Evolutionary conservation across 2,888 invertebrate genomes (phyloP), one percentile per base, ranked within the genome.

Genomic region (Limnephilus lunatus): DNA sequence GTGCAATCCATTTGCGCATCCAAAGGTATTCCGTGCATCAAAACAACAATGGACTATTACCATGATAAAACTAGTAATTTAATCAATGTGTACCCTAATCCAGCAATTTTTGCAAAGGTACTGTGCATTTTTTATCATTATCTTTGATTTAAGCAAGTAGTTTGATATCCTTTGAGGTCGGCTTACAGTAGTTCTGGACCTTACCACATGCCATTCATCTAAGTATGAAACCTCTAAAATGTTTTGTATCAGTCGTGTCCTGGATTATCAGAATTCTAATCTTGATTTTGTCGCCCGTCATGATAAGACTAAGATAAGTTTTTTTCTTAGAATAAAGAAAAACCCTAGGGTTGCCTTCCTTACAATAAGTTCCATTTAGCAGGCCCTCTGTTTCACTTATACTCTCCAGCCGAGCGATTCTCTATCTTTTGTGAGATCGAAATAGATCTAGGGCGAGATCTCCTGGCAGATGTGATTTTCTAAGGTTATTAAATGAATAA

Each of bases 11-110:
- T 98, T 94, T 98, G 98, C 94, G 98, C 98, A 95, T 97, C 97
- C 91, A 96, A 98, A 94, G 98, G 98, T 95, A 97, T 99, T 93
- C 99, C 99, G 0, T 98, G 98, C 94, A 96, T 99, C 93, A 97
- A 98, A 94, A 97, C 97, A 2, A 97, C 97, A 94, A 98, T 98
- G 96, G 97, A 98, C 94, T 96, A 97, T 91, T 94, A 95, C 44
- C 96, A 96, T 94, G 95, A 95, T 94, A 95, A 96, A 80, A 95
- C 96, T 93, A 96, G 96, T 95, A 96, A 96, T 90, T 95, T 96
- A 92, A 96, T 98, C 92, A 98, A 98, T 95, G 95, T 99, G 93
- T 98, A 97, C 95, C 98, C 98, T 0, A 96, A 97, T 94, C 97
- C 97, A 7, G 94, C 96, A 14, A 95, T 96, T 4, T 94, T 97